Conservation (phyloP, 2,113 vertebrate species). For the Daphoenositta chrysoptera region DNA sequence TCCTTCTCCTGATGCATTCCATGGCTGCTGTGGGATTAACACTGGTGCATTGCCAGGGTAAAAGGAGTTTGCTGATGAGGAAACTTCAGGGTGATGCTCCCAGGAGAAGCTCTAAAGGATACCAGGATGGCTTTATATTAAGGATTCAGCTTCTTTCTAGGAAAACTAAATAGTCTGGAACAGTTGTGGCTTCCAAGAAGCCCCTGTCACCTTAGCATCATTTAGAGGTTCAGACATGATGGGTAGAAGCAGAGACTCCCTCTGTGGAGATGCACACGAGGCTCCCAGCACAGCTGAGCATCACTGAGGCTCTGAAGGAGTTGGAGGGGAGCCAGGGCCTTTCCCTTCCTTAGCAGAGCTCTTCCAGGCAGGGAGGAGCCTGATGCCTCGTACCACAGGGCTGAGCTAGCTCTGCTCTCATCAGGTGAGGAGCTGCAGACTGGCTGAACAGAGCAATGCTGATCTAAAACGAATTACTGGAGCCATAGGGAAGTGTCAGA, state of each 20-base stretch:
- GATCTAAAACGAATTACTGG: background rate
- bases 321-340: background rate
- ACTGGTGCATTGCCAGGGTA: background rate
- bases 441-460: background rate
- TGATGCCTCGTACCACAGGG: background rate
- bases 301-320: background rate
- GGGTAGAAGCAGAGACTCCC: background rate
- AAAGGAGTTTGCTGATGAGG: background rate
- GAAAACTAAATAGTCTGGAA: background rate
- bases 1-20: background rate
- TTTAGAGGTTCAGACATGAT: background rate
- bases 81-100: background rate
- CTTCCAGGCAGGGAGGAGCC: background rate
- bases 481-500: background rate
- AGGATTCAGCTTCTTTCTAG: background rate
- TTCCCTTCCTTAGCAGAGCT: background rate
- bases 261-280: background rate
- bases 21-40: background rate
- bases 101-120: background rate
- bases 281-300: background rate
- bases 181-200: background rate
- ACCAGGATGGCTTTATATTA: background rate
- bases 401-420: background rate
- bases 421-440: background rate
- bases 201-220: background rate